Evolutionary conservation across 2,797 vertebrate genomes (phyloP).

Genomic region (Harpagifer antarcticus): DNA sequence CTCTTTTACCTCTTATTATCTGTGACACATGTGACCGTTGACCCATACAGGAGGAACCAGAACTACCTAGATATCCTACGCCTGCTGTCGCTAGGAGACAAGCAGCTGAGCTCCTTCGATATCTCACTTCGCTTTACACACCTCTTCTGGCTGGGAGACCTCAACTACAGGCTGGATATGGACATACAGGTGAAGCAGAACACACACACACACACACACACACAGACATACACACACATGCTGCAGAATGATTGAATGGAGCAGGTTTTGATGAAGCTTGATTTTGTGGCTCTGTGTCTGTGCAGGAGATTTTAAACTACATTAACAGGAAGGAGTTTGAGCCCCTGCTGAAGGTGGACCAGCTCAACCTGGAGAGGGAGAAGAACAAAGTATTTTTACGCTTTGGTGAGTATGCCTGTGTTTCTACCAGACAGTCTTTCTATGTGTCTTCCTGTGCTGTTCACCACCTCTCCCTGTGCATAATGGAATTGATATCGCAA

Average conservation of each 20-base stretch:
- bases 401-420: slow-evolving; percentile 84
- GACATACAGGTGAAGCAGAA: slow-evolving; percentile 90
- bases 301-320: slow-evolving; percentile 96
- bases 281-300: not conserved
- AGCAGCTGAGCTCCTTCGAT: slow-evolving; percentile 95
- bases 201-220: not conserved
- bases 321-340: slow-evolving; percentile 98
- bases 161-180: slow-evolving; percentile 98
- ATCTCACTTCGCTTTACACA: slow-evolving; percentile 97
- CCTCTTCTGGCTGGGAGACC: slow-evolving; percentile 98
- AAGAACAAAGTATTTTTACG: slow-evolving; percentile 98
- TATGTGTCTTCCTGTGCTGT: not conserved
- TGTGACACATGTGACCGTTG: slow-evolving; percentile 18
- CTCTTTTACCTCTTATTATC: not conserved
- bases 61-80: slow-evolving; percentile 97
- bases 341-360: slow-evolving; percentile 95
- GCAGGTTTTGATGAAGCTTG: not conserved
- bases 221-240: too few relatives aligned
- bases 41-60: slow-evolving; percentile 90
- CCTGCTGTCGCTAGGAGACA: slow-evolving; percentile 93
- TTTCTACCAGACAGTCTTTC: not conserved
- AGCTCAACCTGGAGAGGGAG: slow-evolving; percentile 96
- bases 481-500: too few relatives aligned
- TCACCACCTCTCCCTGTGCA: not conserved
- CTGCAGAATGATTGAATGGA: not conserved